These are phyloP conservation scores for Drosophila mimetica DNA, from an alignment of 2,888 invertebrate genomes.

Conservation along the genomic window DNA sequence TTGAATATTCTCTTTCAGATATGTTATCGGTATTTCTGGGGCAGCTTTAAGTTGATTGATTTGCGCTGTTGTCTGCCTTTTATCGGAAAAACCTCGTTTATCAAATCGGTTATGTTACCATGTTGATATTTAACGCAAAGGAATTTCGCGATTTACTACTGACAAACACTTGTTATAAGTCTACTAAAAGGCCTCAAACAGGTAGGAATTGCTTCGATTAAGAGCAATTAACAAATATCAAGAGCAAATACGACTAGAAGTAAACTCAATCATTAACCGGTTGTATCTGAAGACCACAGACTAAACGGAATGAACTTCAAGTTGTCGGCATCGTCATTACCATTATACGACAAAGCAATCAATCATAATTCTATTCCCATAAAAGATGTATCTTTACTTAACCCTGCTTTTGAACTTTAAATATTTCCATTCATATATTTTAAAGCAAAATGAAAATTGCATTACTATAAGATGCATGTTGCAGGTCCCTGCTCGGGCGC, in stretches of 20 bases:
- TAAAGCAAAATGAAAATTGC: too few relatives aligned
- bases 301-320: constrained; percentile 17
- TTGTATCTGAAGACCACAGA: constrained; percentile 3
- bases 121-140: constrained; percentile 1
- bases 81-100: constrained; percentile 11
- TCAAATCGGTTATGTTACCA: constrained; percentile 9
- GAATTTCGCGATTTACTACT: not conserved
- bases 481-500: not conserved
- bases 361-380: constrained; percentile 17
- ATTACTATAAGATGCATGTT: not conserved
- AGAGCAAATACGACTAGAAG: constrained; percentile 17
- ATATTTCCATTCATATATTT: too few relatives aligned
- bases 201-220: constrained; percentile 2
- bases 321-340: constrained; percentile 10
- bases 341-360: constrained; percentile 23
- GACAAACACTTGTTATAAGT: constrained; percentile 2
- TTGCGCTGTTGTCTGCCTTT: not conserved
- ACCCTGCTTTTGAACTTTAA: not conserved
- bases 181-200: constrained; percentile 1
- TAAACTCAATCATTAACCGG: constrained; percentile 29
- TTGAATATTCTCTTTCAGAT: constrained; percentile 4
- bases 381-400: constrained; percentile 6
- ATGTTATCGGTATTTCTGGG: constrained; percentile 11
- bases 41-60: constrained; percentile 9
- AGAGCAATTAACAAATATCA: constrained; percentile 21